Evolutionary conservation across 2,797 vertebrate genomes (phyloP).

Genomic region (Eupleurogrammus muticus): DNA sequence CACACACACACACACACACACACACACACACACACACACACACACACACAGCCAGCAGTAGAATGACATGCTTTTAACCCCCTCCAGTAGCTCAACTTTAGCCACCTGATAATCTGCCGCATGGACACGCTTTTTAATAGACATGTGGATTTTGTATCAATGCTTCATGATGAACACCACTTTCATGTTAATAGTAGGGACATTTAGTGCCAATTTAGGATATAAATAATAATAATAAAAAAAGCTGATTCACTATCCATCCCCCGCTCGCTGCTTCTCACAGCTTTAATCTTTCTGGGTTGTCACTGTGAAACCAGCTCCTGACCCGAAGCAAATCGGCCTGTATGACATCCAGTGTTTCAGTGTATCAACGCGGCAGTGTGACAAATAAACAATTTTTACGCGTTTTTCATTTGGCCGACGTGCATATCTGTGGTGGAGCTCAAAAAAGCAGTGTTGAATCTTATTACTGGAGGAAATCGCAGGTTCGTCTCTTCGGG

Average conservation of each 20-base stretch:
- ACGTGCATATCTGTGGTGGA: not conserved
- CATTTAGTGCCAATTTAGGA: not conserved
- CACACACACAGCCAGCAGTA: conserved; percentile 21
- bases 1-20: conserved; percentile 18
- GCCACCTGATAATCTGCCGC: conserved; percentile 39
- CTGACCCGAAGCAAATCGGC: conserved; percentile 33
- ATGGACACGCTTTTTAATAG: not conserved
- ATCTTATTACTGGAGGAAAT: not conserved
- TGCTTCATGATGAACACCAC: not conserved
- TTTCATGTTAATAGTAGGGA: not conserved
- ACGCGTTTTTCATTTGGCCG: conserved; percentile 19
- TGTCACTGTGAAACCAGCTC: conserved; percentile 13
- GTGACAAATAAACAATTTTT: conserved; percentile 47
- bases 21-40: conserved; percentile 27
- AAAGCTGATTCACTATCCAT: not conserved
- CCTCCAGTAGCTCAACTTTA: conserved; percentile 6
- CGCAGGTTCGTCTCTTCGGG: not conserved
- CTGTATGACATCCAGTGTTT: conserved; percentile 32
- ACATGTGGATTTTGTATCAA: not conserved
- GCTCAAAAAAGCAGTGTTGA: not conserved
- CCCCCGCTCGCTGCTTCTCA: conserved; percentile 9
- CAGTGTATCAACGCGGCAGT: conserved; percentile 2
- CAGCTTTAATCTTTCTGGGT: conserved; percentile 20
- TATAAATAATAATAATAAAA: not conserved
- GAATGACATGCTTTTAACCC: conserved; percentile 33